Evolutionary conservation across 2,113 vertebrate species (phyloP).

Genomic region (Pteropus alecto): DNA sequence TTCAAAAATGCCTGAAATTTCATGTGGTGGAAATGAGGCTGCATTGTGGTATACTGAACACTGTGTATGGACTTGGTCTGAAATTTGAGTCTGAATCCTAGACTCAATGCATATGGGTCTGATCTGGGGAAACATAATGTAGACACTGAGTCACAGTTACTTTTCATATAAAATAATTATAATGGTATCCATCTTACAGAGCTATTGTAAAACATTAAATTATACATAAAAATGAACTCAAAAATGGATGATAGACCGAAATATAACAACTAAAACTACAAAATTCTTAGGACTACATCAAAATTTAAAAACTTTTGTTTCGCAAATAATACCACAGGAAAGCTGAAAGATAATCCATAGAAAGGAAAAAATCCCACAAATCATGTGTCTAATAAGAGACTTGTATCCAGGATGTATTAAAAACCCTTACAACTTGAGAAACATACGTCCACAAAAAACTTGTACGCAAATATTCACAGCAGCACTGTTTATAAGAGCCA

Average conservation of each 20-base stretch:
- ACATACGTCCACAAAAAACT: neutral
- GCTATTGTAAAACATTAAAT: neutral
- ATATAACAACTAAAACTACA: neutral
- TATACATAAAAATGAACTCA: neutral
- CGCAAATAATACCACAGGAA: neutral
- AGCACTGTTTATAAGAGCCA: neutral
- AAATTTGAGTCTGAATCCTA: neutral
- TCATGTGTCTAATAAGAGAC: neutral
- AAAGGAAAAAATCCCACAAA: neutral
- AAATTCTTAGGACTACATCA: neutral
- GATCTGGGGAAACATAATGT: neutral
- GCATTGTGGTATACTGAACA: neutral
- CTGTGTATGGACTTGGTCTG: neutral
- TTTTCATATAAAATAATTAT: neutral
- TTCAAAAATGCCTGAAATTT: constrained; percentile 10
- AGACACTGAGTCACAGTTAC: neutral
- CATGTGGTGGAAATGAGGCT: neutral
- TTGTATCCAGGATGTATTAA: neutral
- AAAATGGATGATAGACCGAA: neutral
- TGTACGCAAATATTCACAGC: neutral
- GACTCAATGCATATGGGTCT: neutral
- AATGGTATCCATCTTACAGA: neutral
- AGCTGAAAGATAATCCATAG: neutral
- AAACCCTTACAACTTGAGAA: neutral
- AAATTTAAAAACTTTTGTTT: neutral